Evolutionary conservation across 2,888 invertebrate species (phyloP).

Genomic region (Ophion obscuratus): DNA sequence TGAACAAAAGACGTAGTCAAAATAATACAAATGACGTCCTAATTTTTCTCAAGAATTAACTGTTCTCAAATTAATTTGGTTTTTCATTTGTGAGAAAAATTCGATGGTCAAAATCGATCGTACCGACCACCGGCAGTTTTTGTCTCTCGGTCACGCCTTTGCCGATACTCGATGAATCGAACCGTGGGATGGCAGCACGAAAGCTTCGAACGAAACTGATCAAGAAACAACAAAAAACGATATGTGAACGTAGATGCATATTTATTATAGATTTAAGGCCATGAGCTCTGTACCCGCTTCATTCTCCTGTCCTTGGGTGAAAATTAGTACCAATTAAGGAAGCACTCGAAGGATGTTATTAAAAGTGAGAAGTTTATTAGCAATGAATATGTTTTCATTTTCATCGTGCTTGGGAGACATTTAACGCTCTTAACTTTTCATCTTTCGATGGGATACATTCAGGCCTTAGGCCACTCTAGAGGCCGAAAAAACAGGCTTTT

Average conservation of each 20-base stretch:
- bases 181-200: constrained; percentile 61
- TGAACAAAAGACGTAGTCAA: too few species aligned
- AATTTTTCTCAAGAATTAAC: too few species aligned
- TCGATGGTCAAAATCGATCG: constrained; percentile 2
- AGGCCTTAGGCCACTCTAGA: too few species aligned
- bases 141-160: constrained; percentile 40
- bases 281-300: constrained; percentile 26
- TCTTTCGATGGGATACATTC: too few species aligned
- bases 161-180: constrained; percentile 47
- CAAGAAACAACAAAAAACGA: constrained; percentile 7
- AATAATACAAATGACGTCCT: too few species aligned
- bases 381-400: too few species aligned
- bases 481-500: too few species aligned
- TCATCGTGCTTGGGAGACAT: too few species aligned
- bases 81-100: too few species aligned
- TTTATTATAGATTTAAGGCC: constrained; percentile 11
- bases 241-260: constrained; percentile 19
- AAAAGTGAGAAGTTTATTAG: constrained; percentile 3
- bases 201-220: constrained; percentile 1
- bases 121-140: constrained; percentile 54
- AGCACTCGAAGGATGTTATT: not conserved
- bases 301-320: constrained; percentile 11
- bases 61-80: too few species aligned
- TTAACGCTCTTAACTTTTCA: too few species aligned
- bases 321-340: constrained; percentile 5